A percentile compares a stretch with the other conserved stretches of the same genome.
Conservation (phyloP, 1,140 invertebrate species). For the Aricia agestis region DNA sequence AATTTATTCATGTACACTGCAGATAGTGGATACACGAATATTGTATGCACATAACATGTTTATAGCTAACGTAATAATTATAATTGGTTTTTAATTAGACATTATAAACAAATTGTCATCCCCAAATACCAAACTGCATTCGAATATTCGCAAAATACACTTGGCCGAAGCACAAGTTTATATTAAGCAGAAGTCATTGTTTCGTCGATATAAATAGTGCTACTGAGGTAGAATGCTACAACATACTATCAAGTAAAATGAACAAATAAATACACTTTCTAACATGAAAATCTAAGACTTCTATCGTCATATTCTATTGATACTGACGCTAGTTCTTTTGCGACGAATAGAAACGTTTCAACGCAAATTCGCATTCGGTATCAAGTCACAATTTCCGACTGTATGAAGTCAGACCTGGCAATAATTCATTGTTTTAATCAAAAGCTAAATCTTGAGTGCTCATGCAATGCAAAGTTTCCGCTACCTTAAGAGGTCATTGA, state of each 20-base stretch:
- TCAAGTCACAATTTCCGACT: not conserved
- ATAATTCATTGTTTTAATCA: not conserved
- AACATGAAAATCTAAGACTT: not conserved
- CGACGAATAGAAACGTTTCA: no score
- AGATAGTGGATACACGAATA: no score
- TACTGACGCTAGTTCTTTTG: not conserved
- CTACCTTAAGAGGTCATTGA: not conserved
- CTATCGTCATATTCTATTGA: not conserved
- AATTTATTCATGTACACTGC: no score
- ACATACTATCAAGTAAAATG: not conserved
- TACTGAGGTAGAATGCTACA: not conserved
- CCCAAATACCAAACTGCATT: not conserved
- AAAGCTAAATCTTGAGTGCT: not conserved
- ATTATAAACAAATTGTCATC: not conserved
- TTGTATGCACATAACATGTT: no score
- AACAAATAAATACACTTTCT: not conserved
- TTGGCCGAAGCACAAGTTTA: slow-evolving; percentile 8
- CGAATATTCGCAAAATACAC: not conserved
- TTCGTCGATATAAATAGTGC: slow-evolving; percentile 6
- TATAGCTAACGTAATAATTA: not conserved
- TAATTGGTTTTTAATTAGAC: not conserved
- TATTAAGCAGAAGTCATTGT: slow-evolving; percentile 11
- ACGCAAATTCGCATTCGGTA: no score
- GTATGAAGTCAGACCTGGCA: not conserved
- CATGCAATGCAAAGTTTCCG: not conserved